Conservation (phyloP, 2,888 invertebrate genomes). For the Aspidiotus destructor region DNA sequence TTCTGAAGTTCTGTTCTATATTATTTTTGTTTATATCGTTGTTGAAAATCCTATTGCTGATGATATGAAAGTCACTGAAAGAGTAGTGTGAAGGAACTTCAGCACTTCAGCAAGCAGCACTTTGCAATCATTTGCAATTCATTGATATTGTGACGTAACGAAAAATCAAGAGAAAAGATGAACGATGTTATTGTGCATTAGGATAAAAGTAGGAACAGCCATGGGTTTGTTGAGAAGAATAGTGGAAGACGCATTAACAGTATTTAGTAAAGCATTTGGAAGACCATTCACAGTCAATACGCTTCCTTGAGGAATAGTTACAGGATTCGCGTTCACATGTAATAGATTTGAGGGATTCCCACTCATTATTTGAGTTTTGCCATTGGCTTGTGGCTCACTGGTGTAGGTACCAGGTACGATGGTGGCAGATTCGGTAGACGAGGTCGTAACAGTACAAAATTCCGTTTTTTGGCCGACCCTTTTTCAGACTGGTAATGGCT, state of each 20-base stretch:
- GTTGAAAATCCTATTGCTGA: no score
- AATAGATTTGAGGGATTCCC: constrained; percentile 10
- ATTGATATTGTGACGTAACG: no score
- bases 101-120: no score
- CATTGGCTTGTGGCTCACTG: no score
- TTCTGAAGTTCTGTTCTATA: no score
- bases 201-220: constrained; percentile 36
- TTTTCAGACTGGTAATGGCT: no score
- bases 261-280: constrained; percentile 15
- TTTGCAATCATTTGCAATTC: no score
- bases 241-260: constrained; percentile 7
- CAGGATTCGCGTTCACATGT: constrained; percentile 7
- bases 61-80: no score
- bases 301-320: constrained; percentile 17
- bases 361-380: constrained; percentile 8
- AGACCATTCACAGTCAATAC: constrained; percentile 15
- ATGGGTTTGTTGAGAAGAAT: constrained; percentile 16
- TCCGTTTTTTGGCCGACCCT: no score
- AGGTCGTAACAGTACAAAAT: not conserved
- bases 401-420: not conserved
- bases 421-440: not conserved
- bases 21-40: no score
- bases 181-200: constrained; percentile 36
- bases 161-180: no score
- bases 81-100: no score